Evolutionary conservation across 2,888 invertebrate genomes (phyloP).

Genomic region (Spisula subtruncata): DNA sequence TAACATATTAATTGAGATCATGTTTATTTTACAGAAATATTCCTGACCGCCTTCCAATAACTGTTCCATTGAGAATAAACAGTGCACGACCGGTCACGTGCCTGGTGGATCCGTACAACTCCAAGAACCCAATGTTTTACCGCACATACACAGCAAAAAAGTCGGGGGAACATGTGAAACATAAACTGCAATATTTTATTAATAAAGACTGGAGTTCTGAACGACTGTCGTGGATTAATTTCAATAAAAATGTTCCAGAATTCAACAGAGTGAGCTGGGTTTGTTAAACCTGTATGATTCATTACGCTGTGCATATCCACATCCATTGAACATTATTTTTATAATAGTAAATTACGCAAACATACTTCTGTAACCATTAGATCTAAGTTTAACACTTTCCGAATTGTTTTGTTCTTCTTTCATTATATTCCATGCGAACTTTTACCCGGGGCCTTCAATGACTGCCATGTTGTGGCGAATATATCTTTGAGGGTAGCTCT

Average conservation of each 20-base stretch:
- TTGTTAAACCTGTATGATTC: not conserved
- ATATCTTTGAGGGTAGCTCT: too few species aligned
- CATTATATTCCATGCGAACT: too few species aligned
- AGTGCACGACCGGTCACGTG: not conserved
- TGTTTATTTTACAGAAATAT: constrained; percentile 6
- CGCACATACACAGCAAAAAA: not conserved
- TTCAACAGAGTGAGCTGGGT: constrained; percentile 30
- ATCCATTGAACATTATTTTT: too few species aligned
- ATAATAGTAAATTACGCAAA: too few species aligned
- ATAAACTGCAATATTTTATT: constrained; percentile 29
- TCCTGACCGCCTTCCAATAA: constrained; percentile 30
- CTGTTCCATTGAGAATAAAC: not conserved
- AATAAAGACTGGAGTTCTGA: constrained; percentile 37
- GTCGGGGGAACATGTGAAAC: not conserved
- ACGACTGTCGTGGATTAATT: constrained; percentile 23
- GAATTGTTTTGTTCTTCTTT: too few species aligned
- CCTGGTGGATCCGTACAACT: not conserved
- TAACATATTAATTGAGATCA: not conserved
- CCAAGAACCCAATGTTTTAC: constrained; percentile 28
- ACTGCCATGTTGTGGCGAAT: too few species aligned
- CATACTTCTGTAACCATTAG: too few species aligned
- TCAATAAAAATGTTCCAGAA: constrained; percentile 29
- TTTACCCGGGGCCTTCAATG: too few species aligned
- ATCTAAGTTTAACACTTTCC: too few species aligned
- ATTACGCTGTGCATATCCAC: too few species aligned